These are phyloP conservation scores for Macrosoma leucophasiata DNA, from an alignment of 2,888 invertebrate species.

Conservation along the genomic window DNA sequence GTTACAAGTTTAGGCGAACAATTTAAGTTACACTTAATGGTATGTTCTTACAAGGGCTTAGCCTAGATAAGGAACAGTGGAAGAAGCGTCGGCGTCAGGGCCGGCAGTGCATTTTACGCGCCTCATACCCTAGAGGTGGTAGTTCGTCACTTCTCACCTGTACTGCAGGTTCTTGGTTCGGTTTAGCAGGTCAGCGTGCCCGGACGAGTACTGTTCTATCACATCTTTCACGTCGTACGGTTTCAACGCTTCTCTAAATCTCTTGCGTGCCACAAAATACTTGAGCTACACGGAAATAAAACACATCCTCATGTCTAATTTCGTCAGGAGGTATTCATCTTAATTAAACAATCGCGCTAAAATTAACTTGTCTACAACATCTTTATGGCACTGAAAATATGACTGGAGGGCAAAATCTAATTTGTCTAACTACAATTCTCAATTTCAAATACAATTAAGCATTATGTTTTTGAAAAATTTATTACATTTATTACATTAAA, in stretches of 20 bases:
- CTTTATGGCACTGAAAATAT: too few relatives aligned
- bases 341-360: too few relatives aligned
- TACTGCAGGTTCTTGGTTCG: constrained; percentile 91
- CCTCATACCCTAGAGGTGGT: constrained; percentile 8
- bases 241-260: constrained; percentile 94
- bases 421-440: too few relatives aligned
- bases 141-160: constrained; percentile 80
- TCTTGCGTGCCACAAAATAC: constrained; percentile 92
- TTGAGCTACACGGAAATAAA: constrained; percentile 81
- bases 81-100: constrained; percentile 28
- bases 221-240: constrained; percentile 97
- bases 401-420: too few relatives aligned
- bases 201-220: constrained; percentile 93
- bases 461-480: too few relatives aligned
- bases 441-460: too few relatives aligned
- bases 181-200: constrained; percentile 91
- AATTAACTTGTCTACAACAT: too few relatives aligned
- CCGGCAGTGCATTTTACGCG: constrained; percentile 1
- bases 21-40: too few relatives aligned
- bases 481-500: too few relatives aligned
- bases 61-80: constrained; percentile 36
- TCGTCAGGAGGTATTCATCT: too few relatives aligned
- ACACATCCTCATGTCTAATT: constrained; percentile 31
- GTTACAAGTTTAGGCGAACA: too few relatives aligned
- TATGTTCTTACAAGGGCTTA: constrained; percentile 2